Percentiles rank a stretch among this genome's conserved stretches.
Conservation (phyloP, 2,797 vertebrate species). For the Cyclura pinguis region DNA sequence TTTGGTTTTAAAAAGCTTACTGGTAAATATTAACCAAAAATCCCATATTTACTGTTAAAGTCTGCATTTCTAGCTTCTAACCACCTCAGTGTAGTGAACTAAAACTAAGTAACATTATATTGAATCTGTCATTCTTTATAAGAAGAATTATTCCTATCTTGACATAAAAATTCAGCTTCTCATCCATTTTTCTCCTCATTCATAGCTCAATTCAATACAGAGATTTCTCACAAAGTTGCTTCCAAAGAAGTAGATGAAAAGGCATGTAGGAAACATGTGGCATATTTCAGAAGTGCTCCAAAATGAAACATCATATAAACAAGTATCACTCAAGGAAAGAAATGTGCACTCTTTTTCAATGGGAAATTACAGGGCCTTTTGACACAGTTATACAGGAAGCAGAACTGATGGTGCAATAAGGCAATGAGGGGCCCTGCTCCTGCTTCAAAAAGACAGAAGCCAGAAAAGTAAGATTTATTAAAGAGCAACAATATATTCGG, state of each 20-base stretch:
- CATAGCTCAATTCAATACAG: background rate
- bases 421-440: too few species aligned
- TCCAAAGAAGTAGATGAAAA: background rate
- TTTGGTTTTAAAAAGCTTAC: background rate
- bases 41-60: background rate
- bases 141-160: background rate
- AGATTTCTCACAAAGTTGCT: background rate
- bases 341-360: too few species aligned
- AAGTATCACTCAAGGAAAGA: too few species aligned
- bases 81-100: background rate
- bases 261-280: background rate
- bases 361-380: too few species aligned
- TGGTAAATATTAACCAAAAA: background rate
- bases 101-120: too few species aligned
- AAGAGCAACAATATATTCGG: too few species aligned
- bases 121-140: background rate
- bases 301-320: too few species aligned
- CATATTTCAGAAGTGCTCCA: too few species aligned
- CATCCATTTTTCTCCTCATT: background rate
- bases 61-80: background rate
- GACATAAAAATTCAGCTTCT: background rate
- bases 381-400: too few species aligned
- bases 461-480: too few species aligned
- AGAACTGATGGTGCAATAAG: too few species aligned
- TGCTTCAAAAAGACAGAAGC: too few species aligned